Conservation (phyloP, 2,797 vertebrate genomes). For the Peromyscus aztecus region DNA sequence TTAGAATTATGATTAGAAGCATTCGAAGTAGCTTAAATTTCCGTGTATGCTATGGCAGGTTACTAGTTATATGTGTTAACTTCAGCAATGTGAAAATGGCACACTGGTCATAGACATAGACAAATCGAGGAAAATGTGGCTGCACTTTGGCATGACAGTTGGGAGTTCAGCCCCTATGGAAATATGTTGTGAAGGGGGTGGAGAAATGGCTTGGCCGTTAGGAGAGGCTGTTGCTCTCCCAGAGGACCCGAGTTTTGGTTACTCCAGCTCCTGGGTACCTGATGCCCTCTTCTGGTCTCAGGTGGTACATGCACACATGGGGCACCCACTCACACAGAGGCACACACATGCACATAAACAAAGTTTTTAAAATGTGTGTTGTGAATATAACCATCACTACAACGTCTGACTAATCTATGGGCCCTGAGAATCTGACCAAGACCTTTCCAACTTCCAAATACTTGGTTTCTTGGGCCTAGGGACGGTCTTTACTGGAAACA, state of each 20-base stretch:
- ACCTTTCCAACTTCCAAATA: neutral
- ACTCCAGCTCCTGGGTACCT: neutral
- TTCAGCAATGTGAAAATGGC: neutral
- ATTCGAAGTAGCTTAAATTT: neutral
- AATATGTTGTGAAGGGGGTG: neutral
- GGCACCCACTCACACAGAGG: neutral
- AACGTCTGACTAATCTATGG: neutral
- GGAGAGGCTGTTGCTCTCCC: neutral
- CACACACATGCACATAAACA: neutral
- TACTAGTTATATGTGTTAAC: neutral
- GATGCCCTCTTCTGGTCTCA: neutral
- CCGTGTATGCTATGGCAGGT: neutral
- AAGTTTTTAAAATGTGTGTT: neutral
- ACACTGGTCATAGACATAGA: neutral
- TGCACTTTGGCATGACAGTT: neutral
- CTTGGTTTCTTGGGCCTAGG: neutral
- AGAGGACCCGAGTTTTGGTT: neutral
- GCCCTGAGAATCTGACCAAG: neutral
- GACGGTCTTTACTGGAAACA: neutral
- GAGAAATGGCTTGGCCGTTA: neutral
- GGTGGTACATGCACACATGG: no score
- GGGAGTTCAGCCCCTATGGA: neutral
- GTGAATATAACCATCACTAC: neutral
- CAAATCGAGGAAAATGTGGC: neutral
- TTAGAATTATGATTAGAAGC: neutral